phyloP scores from a whole-genome alignment of 1,140 invertebrate species.

The Drosophila nigromelanica region DNA sequence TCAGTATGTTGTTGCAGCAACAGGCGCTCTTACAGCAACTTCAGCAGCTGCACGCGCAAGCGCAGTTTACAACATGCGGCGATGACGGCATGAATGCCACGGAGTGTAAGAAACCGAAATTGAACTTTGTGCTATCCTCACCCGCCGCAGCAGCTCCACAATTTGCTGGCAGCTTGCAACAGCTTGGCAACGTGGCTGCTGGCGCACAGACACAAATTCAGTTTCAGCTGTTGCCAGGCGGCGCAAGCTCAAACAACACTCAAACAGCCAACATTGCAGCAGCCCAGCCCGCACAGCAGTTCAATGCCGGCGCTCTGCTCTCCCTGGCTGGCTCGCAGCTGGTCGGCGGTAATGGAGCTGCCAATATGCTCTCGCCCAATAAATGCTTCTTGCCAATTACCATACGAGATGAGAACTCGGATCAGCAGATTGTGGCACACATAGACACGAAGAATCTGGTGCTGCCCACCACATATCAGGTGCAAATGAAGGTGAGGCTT shows the following conservation, averaged over 20 bases:
- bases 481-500: conserved; percentile 79
- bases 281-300: conserved; percentile 29
- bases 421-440: conserved; percentile 82
- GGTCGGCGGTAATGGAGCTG: conserved; percentile 10
- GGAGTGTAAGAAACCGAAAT: conserved; percentile 84
- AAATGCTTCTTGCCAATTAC: conserved; percentile 82
- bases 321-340: conserved; percentile 49
- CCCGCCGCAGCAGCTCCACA: conserved; percentile 40
- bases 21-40: conserved; percentile 63
- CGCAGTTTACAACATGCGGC: conserved; percentile 32
- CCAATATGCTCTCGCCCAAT: conserved; percentile 73
- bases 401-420: conserved; percentile 79
- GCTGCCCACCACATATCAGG: conserved; percentile 80
- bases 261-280: conserved; percentile 6
- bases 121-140: conserved; percentile 77
- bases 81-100: conserved; percentile 39
- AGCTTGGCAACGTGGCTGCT: conserved; percentile 18
- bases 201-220: conserved; percentile 76
- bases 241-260: conserved; percentile 13
- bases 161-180: conserved; percentile 38
- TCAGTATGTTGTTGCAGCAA: conserved; percentile 57
- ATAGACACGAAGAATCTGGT: conserved; percentile 82
- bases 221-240: conserved; percentile 70
- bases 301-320: conserved; percentile 64
- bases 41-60: conserved; percentile 63